A percentile compares a stretch with the other conserved stretches of the same genome.
Evolutionary conservation across 1,140 invertebrate genomes (phyloP).

Genomic region (Melanaphis sacchari): DNA sequence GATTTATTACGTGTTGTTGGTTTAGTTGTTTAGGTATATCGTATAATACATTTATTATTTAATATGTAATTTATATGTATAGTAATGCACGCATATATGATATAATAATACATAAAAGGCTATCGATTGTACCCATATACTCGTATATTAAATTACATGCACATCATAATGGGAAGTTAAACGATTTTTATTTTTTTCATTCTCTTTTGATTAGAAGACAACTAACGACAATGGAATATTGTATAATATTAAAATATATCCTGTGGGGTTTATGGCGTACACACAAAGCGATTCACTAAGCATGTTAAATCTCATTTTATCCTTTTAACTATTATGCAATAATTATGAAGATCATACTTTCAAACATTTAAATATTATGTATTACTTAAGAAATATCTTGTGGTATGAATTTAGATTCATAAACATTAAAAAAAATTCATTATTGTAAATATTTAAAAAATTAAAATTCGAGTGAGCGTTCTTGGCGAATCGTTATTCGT

Average conservation of each 20-base stretch:
- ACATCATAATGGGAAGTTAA: not conserved
- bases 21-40: not conserved
- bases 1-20: not conserved
- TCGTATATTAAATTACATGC: not conserved
- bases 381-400: not conserved
- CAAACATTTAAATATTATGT: too few species aligned
- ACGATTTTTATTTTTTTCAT: not conserved
- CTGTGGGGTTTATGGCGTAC: not conserved
- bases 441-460: too few species aligned
- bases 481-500: not conserved
- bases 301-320: not conserved
- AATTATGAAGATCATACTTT: not conserved
- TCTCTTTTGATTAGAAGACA: slow-evolving; percentile 4
- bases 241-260: not conserved
- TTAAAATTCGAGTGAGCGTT: too few species aligned
- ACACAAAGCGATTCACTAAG: not conserved
- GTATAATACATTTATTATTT: not conserved
- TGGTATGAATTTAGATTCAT: not conserved
- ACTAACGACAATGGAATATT: not conserved
- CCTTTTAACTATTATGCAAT: too few species aligned
- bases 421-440: not conserved
- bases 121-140: not conserved
- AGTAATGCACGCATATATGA: not conserved
- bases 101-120: not conserved
- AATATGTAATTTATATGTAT: not conserved